Percentiles rank a stretch among this genome's conserved stretches.
Evolutionary conservation across 2,888 invertebrate genomes (phyloP).

Genomic region (Scaptomyza reducta): DNA sequence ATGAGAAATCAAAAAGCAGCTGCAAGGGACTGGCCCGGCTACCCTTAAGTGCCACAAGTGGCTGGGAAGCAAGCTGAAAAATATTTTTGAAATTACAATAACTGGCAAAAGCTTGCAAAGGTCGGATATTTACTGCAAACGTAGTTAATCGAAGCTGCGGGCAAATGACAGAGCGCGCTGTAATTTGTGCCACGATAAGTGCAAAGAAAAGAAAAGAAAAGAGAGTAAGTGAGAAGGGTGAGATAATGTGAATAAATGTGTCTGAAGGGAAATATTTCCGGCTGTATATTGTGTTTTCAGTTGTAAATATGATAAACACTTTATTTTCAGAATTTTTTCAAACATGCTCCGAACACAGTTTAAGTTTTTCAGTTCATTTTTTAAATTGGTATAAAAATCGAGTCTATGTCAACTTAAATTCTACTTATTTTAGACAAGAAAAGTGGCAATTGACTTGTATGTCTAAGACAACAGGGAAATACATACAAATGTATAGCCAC

Average conservation of each 20-base stretch:
- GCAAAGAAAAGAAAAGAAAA: slow-evolving; percentile 1
- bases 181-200: slow-evolving; percentile 24
- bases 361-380: no score
- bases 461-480: not conserved
- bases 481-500: not conserved
- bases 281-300: not conserved
- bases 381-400: not conserved
- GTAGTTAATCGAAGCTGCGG: slow-evolving; percentile 23
- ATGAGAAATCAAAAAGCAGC: slow-evolving; percentile 71
- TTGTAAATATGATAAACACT: not conserved
- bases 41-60: slow-evolving; percentile 47
- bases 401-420: no score
- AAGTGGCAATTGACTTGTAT: not conserved
- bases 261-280: not conserved
- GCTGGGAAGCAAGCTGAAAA: slow-evolving; percentile 26
- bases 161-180: slow-evolving; percentile 1
- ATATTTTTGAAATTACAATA: slow-evolving; percentile 54
- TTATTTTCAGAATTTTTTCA: not conserved
- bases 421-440: not conserved
- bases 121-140: slow-evolving; percentile 10
- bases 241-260: not conserved
- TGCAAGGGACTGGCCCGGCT: slow-evolving; percentile 25
- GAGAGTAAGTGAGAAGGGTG: not conserved
- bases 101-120: slow-evolving; percentile 18
- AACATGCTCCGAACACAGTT: not conserved